Evolutionary conservation across 64 coral and sea anemone genomes (phyloP).

Genomic region (Astreopora myriophthalma): DNA sequence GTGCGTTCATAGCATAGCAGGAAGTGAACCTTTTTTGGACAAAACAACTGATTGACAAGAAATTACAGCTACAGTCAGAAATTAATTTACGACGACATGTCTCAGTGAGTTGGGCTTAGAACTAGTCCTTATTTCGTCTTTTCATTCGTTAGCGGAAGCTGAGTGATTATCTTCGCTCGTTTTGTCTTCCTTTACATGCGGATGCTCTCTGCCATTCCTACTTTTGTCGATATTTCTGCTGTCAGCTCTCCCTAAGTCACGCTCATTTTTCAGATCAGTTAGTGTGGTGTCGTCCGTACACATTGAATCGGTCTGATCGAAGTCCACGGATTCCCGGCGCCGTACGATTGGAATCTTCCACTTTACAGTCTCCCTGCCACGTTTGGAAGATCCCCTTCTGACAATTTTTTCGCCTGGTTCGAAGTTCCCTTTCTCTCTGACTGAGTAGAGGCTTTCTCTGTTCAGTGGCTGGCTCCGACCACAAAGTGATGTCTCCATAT

Average conservation of each 20-base stretch:
- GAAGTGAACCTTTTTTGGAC: too few species aligned
- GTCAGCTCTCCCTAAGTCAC: background rate
- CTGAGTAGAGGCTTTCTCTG: conserved; percentile 47
- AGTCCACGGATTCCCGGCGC: conserved; percentile 7
- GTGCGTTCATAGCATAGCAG: too few species aligned
- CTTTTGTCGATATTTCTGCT: background rate
- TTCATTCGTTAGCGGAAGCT: background rate
- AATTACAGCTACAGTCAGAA: too few species aligned
- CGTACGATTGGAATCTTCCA: conserved; percentile 3
- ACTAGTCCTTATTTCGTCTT: too few species aligned
- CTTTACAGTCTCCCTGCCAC: background rate
- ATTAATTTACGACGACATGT: too few species aligned
- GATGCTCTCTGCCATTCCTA: background rate
- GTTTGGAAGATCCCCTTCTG: conserved; percentile 66
- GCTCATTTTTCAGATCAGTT: background rate
- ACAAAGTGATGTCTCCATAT: conserved; percentile 58
- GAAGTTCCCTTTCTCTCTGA: conserved; percentile 77
- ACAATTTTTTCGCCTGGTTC: conserved; percentile 78
- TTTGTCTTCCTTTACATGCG: background rate
- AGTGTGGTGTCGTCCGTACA: background rate
- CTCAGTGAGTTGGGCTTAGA: too few species aligned
- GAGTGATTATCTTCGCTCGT: background rate
- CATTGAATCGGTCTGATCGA: conserved; percentile 22
- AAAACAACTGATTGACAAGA: too few species aligned
- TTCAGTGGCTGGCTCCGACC: conserved; percentile 9